phyloP scores from a whole-genome alignment of 2,797 vertebrate species.

The Knipowitschia caucasica region DNA sequence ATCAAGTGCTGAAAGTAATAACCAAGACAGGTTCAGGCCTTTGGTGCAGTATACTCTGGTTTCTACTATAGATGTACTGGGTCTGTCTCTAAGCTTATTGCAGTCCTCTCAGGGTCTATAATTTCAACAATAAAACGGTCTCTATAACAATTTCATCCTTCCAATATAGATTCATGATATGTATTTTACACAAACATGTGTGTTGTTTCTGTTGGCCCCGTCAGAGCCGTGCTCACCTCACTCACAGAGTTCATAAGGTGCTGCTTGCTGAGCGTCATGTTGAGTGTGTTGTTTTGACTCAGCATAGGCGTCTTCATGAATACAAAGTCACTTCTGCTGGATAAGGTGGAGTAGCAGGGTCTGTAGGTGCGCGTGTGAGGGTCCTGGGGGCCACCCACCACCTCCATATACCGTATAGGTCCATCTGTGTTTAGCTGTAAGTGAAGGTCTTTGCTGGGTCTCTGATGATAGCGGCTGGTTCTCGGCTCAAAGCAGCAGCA shows the following conservation, averaged over 20 bases:
- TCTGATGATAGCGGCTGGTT: slow-evolving; percentile 83
- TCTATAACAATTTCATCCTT: background rate
- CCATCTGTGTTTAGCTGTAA: slow-evolving; percentile 90
- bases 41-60: slow-evolving; percentile 76
- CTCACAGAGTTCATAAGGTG: slow-evolving; percentile 77
- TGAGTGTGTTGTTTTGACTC: slow-evolving; percentile 82
- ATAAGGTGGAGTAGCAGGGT: slow-evolving; percentile 89
- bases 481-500: slow-evolving; percentile 78
- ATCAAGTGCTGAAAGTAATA: slow-evolving; percentile 65
- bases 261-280: slow-evolving; percentile 82
- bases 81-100: slow-evolving; percentile 16
- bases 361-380: slow-evolving; percentile 86
- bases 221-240: slow-evolving; percentile 73
- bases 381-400: slow-evolving; percentile 86
- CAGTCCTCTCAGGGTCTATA: background rate
- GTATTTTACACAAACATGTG: slow-evolving; percentile 4
- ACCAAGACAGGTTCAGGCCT: slow-evolving; percentile 57
- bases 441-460: slow-evolving; percentile 85
- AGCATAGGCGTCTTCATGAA: slow-evolving; percentile 88
- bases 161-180: background rate
- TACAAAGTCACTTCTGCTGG: slow-evolving; percentile 88
- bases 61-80: slow-evolving; percentile 54
- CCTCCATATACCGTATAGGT: slow-evolving; percentile 96
- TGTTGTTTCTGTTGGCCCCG: slow-evolving; percentile 9
- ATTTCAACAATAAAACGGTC: no score